A percentile compares a stretch with the other conserved stretches of the same genome.
Evolutionary conservation across 2,113 vertebrate species (phyloP).

Genomic region (Chamaea fasciata): DNA sequence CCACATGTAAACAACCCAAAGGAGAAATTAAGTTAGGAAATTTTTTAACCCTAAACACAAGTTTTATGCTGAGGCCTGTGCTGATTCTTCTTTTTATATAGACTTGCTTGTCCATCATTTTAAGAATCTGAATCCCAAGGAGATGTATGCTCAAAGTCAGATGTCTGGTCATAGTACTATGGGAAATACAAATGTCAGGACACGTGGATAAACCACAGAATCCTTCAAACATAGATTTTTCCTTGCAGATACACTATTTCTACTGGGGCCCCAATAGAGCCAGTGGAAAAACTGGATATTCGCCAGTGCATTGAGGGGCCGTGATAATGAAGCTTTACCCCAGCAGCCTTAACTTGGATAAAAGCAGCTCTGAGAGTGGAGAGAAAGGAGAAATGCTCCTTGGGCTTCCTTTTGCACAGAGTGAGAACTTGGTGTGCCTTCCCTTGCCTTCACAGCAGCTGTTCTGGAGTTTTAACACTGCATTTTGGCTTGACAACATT

Average conservation of each 20-base stretch:
- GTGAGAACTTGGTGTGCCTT: background rate
- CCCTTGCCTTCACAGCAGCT: background rate
- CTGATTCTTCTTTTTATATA: background rate
- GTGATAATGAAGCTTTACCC: background rate
- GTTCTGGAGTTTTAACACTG: background rate
- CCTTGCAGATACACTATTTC: background rate
- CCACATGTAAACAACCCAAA: background rate
- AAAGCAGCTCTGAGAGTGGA: background rate
- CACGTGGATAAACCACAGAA: background rate
- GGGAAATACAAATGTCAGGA: background rate
- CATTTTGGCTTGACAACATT: background rate
- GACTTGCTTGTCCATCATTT: background rate
- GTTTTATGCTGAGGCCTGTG: background rate
- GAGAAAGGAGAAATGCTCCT: background rate
- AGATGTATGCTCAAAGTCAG: background rate
- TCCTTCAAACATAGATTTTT: background rate
- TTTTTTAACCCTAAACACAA: background rate
- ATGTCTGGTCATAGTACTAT: background rate
- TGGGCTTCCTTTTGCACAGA: background rate
- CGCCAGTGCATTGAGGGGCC: background rate
- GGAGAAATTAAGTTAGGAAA: background rate
- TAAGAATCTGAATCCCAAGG: background rate
- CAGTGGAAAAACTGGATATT: background rate
- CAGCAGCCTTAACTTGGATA: background rate
- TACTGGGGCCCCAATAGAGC: accelerated